Base-by-base conservation (phyloP, 2,888 invertebrate species). In the Scaptomyza caliginosa region DNA sequence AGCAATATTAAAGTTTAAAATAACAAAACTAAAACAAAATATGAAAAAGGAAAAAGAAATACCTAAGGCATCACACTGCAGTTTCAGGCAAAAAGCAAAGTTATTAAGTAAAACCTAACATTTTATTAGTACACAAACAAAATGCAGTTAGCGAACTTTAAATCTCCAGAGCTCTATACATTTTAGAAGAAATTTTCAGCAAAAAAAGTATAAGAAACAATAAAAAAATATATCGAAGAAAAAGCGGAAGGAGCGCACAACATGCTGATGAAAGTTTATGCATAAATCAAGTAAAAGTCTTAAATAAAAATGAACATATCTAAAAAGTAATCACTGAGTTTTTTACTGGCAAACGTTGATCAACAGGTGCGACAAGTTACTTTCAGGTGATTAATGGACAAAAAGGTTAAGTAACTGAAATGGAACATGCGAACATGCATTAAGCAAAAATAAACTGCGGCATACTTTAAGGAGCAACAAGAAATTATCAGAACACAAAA, bases 281-380 rank as follows among this genome's bases (percentile, higher is more conserved):
- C 77, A 77, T 86, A 76, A 84, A 79, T 85, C 74, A 74, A 84
- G 50, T 70, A 78, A 76, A 78, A 84, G 67, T 84, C 79, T 84
- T 85, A 78, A 85, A 86, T 86, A 87, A 86, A 86, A 85, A 68
- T 87, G 86, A 87, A 86, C 86, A 86, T 86, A 86, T 86, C 86
- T 85, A 83, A 81, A 85, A 85, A 79, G 28, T 68, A 74, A 67
- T 23, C 11, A 26, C 3, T 11, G 4, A 3, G 16, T 24, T 4
- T 48, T 67, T 57, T 45, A 48, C 38, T 46, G 28, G 3, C 4
- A 6, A 17, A 16, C 7, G 30, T 7, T 32, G 11, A 10, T 30
- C 13, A 45, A 30, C 43, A 60, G 46, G 46, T 60, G 30, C 19
- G 46, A 6, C 3, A 16, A 16, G 11, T 45, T 3, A 34, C 32